Conservation (phyloP, 1,140 invertebrate genomes). For the Phymastichus coffea region DNA sequence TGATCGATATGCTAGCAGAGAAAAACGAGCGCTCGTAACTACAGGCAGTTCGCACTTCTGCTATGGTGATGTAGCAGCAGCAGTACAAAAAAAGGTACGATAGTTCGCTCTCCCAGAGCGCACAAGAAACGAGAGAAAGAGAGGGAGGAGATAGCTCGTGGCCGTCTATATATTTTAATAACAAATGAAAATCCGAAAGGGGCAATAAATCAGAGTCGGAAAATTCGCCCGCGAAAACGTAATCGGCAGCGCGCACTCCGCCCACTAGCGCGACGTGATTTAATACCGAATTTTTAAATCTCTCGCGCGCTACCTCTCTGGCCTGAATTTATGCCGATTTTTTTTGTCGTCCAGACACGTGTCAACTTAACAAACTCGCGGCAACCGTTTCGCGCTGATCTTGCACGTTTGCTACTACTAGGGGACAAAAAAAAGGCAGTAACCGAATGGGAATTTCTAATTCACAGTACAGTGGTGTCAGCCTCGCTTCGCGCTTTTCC, state of each 20-base stretch:
- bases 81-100: conserved; percentile 17
- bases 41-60: background rate
- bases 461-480: background rate
- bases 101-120: conserved; percentile 7
- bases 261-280: conserved; percentile 4
- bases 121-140: background rate
- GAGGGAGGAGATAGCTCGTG: too few species aligned
- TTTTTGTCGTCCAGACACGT: background rate
- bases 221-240: background rate
- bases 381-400: conserved; percentile 17
- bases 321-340: background rate
- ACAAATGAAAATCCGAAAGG: conserved; percentile 18
- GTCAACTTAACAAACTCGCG: conserved; percentile 6
- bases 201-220: conserved; percentile 12
- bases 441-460: conserved; percentile 3
- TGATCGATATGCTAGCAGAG: too few species aligned
- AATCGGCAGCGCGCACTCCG: conserved; percentile 7
- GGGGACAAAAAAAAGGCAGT: too few species aligned
- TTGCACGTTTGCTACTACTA: too few species aligned
- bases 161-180: conserved; percentile 18
- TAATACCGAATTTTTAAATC: conserved; percentile 19
- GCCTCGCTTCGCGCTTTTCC: background rate
- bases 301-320: background rate
- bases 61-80: background rate
- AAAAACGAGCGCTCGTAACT: too few species aligned